Percentiles rank a stretch among this genome's conserved stretches.
These are phyloP conservation scores for Brotula barbata DNA, from an alignment of 2,797 vertebrate species.

Conservation along the genomic window DNA sequence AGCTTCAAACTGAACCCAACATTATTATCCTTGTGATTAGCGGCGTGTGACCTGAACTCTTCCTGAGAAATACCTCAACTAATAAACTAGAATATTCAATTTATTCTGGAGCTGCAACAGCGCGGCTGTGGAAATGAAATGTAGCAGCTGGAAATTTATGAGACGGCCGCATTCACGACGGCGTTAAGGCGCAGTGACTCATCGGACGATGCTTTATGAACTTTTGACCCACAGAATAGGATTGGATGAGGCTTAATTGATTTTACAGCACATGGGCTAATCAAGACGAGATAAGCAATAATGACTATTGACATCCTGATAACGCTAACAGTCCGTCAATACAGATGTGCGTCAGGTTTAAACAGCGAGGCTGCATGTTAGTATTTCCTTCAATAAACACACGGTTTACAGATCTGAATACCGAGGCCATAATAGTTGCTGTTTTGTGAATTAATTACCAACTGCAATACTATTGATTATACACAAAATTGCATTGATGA, in stretches of 20 bases:
- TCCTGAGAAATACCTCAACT: constrained; percentile 36
- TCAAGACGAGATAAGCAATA: constrained; percentile 76
- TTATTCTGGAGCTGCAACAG: no score
- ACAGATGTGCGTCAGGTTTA: constrained; percentile 56
- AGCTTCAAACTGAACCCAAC: constrained; percentile 46
- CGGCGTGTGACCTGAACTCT: constrained; percentile 47
- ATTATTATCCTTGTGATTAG: constrained; percentile 62
- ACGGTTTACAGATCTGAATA: no score
- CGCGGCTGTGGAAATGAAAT: constrained; percentile 27
- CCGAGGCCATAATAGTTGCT: no score
- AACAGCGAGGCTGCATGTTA: constrained; percentile 49
- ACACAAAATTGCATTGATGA: neutral
- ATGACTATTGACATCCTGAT: constrained; percentile 75
- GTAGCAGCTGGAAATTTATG: constrained; percentile 8
- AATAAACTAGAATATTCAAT: neutral
- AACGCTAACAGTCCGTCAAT: constrained; percentile 66
- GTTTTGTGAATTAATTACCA: no score
- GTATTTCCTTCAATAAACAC: constrained; percentile 6
- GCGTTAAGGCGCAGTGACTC: constrained; percentile 32
- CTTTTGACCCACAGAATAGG: constrained; percentile 58
- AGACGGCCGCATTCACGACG: constrained; percentile 3
- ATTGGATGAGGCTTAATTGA: constrained; percentile 73
- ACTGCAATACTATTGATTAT: no score
- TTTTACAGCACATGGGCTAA: constrained; percentile 72
- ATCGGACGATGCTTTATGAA: constrained; percentile 42